phyloP scores from a whole-genome alignment of 2,888 invertebrate genomes.

The Globia sparganii region DNA sequence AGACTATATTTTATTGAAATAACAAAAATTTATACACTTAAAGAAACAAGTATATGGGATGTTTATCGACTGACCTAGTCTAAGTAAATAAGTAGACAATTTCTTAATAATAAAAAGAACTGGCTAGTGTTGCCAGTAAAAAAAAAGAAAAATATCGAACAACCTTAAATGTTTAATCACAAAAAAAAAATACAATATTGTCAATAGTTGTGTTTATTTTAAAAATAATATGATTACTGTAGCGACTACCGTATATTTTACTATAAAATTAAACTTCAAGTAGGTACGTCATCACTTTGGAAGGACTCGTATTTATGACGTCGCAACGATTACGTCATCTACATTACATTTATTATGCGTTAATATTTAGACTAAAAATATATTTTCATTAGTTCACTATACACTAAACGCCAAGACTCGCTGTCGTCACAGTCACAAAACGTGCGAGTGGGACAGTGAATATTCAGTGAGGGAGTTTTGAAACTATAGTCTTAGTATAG shows the following conservation, averaged over 20 bases:
- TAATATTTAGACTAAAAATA: slow-evolving; percentile 45
- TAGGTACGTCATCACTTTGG: slow-evolving; percentile 64
- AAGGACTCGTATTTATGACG: slow-evolving; percentile 61
- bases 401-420: slow-evolving; percentile 1
- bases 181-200: slow-evolving; percentile 58
- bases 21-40: neutral
- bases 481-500: neutral
- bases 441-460: neutral
- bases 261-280: slow-evolving; percentile 61
- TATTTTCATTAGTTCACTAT: slow-evolving; percentile 28
- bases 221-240: slow-evolving; percentile 59
- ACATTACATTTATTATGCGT: slow-evolving; percentile 58
- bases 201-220: slow-evolving; percentile 46
- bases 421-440: neutral
- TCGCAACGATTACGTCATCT: slow-evolving; percentile 56
- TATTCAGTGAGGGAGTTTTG: neutral
- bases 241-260: slow-evolving; percentile 57
- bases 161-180: slow-evolving; percentile 60
- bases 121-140: slow-evolving; percentile 46
- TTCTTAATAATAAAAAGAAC: slow-evolving; percentile 27
- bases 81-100: slow-evolving; percentile 40
- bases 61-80: slow-evolving; percentile 38
- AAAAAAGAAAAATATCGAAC: slow-evolving; percentile 52
- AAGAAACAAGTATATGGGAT: slow-evolving; percentile 3
- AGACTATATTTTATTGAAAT: slow-evolving; percentile 12